Evolutionary conservation across 1,140 invertebrate genomes (phyloP), one percentile per base, ranked within the genome.

Genomic region (Euglossa dilemma): DNA sequence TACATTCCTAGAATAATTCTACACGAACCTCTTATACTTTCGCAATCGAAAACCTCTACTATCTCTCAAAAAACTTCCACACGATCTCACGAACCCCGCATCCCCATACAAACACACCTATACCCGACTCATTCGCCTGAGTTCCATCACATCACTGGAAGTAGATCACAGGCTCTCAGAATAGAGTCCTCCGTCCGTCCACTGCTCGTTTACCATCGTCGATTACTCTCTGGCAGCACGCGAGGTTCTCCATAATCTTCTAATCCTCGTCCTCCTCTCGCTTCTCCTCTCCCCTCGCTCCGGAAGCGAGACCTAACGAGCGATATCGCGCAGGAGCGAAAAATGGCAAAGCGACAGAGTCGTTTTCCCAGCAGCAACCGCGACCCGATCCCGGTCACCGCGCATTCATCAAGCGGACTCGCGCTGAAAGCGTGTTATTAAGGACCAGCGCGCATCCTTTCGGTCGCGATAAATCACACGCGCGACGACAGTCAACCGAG

Each of bases 371-470:
- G 63, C 28, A 43, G 64, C n/a, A 12, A 20, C 6, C 20, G 20
- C 23, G 47, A 43, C 63, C 36, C 23, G n/a, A 77, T 77, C 47
- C 61, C 47, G 74, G 61, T 66, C 61, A 28, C 74, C 16, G 16
- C 25, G 74, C 61, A 77, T 66, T 52, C 47, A 78, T 78, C 75
- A 57, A 16, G 9, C 6, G 8, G n/a, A 54, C 66, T 50, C 50
- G 14, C 50, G 36, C 2, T 59, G 71, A 45, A 20, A 52, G 28
- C 63, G 50, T 78, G 50, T 64, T 69, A 78, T 78, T 78, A 78
- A 78, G 52, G 64, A 78, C 69, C 75, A 69, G 18, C 63, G 75
- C 9, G 75, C 63, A 69, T 69, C 64, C 36, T 50, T 56, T 43
- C 45, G 36, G 36, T 57, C 43, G n/a, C 63, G 18, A 69, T 78